Base-by-base conservation (phyloP, 2,797 vertebrate species). In the Gephyroberyx darwinii region DNA sequence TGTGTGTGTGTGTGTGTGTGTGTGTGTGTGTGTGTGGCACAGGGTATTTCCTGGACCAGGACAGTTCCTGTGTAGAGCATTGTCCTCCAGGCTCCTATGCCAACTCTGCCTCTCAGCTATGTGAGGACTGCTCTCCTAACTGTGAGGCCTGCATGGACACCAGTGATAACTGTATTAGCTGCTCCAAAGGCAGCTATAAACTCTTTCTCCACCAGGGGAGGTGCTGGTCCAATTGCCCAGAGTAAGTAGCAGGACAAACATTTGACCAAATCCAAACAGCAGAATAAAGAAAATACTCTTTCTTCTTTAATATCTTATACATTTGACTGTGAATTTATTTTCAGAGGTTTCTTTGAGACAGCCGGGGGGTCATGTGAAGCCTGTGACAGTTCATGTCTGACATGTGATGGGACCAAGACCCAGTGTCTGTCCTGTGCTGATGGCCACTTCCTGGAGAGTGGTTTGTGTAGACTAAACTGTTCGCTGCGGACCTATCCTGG, bases 161-260 rank as follows among this genome's bases (percentile, higher is more conserved):
- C 56, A 91, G 83, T 14, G 91, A 94, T 47, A 84, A 88, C 74
- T 95, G 94, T 82, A 74, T 93, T 57, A 93, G 91, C 88, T 95
- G 94, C 65, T 87, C 89, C 63, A 89, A 77, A 55, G 83, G 84
- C 67, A 81, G 82, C 55, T 90, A 90, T 65, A 89, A 86, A 55
- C 91, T 93, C 13, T 93, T 94, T 68, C 92, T 95, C 30, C 91
- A 94, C 78, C 86, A 91, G 88, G 93, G 94, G 13, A 89, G 66
- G 26, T 95, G 94, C 81, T 94, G 91, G 92, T 93, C 92, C 0
- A 89, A 92, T 63, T 95, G 95, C 69, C 94, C 94, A n/a, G 94
- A 95, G 94, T 95, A 86, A 94, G 94, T 69, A 48, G 1, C 6
- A 31, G 1, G 13, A 55, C 8, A 4, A 65, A 17, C 19, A 10